phyloP scores from a whole-genome alignment of 2,113 vertebrate species.

The Morone chrysops region DNA sequence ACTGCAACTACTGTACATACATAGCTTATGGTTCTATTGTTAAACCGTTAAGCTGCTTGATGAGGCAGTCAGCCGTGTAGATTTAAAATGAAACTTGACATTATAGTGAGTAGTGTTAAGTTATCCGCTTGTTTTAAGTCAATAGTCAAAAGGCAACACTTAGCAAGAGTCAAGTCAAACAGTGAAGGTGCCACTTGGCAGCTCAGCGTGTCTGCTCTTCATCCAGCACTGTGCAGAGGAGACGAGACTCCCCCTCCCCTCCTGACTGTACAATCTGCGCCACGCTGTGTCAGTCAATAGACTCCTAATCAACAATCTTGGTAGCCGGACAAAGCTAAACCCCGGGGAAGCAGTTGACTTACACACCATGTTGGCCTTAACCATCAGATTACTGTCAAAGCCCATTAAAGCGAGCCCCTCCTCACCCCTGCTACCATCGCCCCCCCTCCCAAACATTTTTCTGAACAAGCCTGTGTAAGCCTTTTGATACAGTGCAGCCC shows the following conservation, averaged over 20 bases:
- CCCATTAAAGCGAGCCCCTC: constrained; percentile 67
- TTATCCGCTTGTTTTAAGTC: background rate
- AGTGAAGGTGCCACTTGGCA: constrained; percentile 28
- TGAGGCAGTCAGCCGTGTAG: background rate
- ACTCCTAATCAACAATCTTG: constrained; percentile 50
- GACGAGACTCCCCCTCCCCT: constrained; percentile 3
- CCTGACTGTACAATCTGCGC: constrained; percentile 53
- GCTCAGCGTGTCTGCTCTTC: background rate
- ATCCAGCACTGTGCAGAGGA: background rate
- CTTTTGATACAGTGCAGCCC: constrained; percentile 39
- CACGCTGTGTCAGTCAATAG: constrained; percentile 56
- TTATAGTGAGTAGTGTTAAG: background rate
- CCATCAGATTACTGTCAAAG: constrained; percentile 69
- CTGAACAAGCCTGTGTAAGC: constrained; percentile 38
- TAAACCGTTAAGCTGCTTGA: background rate
- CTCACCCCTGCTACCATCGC: background rate
- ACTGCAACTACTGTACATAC: background rate
- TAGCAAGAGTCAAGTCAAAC: background rate
- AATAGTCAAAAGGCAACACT: background rate
- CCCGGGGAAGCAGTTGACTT: constrained; percentile 59
- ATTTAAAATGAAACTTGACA: background rate
- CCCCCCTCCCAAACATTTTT: constrained; percentile 11
- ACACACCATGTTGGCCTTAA: constrained; percentile 33
- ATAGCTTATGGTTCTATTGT: background rate
- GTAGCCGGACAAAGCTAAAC: constrained; percentile 53